A percentile compares a stretch with the other conserved stretches of the same genome.
phyloP scores from a whole-genome alignment of 2,797 vertebrate genomes.

The Sardinella longiceps region DNA sequence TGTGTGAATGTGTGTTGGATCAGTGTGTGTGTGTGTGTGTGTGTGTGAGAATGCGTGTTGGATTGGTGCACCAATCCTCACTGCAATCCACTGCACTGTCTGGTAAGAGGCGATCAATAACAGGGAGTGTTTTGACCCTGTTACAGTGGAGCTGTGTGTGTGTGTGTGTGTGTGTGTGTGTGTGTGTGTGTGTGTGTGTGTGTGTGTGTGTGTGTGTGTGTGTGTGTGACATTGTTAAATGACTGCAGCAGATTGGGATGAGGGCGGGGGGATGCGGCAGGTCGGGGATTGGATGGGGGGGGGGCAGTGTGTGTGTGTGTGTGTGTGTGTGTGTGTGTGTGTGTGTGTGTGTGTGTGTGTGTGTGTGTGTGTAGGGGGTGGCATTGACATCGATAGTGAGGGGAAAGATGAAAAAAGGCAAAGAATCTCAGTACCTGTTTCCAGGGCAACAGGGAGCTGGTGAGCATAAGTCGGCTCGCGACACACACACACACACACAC shows the following conservation, averaged over 20 bases:
- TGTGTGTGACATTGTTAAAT: constrained; percentile 75
- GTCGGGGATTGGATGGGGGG: constrained; percentile 64
- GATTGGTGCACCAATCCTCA: not conserved
- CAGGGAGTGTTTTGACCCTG: constrained; percentile 45
- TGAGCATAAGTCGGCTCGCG: too few relatives aligned
- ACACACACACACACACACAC: too few relatives aligned
- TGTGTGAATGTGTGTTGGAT: too few relatives aligned
- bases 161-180: not conserved
- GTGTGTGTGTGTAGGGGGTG: too few relatives aligned
- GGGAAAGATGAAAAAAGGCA: too few relatives aligned
- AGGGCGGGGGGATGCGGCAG: constrained; percentile 67
- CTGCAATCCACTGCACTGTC: constrained; percentile 24
- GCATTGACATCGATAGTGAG: too few relatives aligned
- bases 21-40: too few relatives aligned
- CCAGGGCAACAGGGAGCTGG: too few relatives aligned
- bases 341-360: too few relatives aligned
- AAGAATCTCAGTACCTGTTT: too few relatives aligned
- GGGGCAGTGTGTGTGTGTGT: too few relatives aligned
- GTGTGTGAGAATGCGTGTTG: not conserved
- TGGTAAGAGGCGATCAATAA: constrained; percentile 53
- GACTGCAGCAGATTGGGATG: constrained; percentile 74
- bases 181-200: not conserved
- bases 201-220: not conserved
- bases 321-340: too few relatives aligned
- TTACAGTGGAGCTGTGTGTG: constrained; percentile 46